phyloP scores from a whole-genome alignment of 2,797 vertebrate genomes.

The Rhinatrema bivittatum region DNA sequence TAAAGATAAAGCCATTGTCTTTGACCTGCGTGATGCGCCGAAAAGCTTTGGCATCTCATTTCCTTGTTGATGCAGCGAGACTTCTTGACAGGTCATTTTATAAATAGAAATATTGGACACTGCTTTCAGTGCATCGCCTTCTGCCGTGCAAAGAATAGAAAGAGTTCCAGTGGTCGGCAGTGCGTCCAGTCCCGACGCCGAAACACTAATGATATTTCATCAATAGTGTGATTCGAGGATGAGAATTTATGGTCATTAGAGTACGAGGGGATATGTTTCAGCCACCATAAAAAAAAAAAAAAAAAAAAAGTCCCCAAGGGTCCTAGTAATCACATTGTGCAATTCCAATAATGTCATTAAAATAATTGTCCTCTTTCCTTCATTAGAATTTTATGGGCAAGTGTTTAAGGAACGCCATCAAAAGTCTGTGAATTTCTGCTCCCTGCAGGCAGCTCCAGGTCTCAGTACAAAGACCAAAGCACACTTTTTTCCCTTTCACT shows the following conservation, averaged over 20 bases:
- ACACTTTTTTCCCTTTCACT: too few species aligned
- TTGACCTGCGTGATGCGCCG: too few species aligned
- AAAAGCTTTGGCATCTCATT: too few species aligned
- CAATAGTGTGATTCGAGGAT: slow-evolving; percentile 32
- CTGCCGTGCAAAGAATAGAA: slow-evolving; percentile 27
- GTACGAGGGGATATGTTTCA: slow-evolving; percentile 28
- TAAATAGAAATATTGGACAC: too few species aligned
- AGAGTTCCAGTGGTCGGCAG: slow-evolving; percentile 37
- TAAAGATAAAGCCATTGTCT: too few species aligned
- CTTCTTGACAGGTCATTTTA: too few species aligned
- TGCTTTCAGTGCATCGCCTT: too few species aligned
- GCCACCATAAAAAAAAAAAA: slow-evolving; percentile 33
- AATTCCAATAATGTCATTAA: slow-evolving; percentile 27
- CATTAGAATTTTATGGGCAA: slow-evolving; percentile 35
- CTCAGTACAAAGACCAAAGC: too few species aligned
- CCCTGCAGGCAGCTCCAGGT: slow-evolving; percentile 27
- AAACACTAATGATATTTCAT: slow-evolving; percentile 37
- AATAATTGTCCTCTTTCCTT: slow-evolving; percentile 34
- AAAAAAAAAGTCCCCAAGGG: slow-evolving; percentile 28
- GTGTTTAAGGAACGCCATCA: slow-evolving; percentile 32
- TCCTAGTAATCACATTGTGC: slow-evolving; percentile 27
- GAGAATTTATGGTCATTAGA: slow-evolving; percentile 34
- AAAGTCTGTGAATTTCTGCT: slow-evolving; percentile 35
- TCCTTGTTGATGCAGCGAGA: too few species aligned
- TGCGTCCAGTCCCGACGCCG: slow-evolving; percentile 27